These are phyloP conservation scores for Colistium nudipinnis DNA, from an alignment of 2,113 vertebrate genomes.

Conservation along the genomic window DNA sequence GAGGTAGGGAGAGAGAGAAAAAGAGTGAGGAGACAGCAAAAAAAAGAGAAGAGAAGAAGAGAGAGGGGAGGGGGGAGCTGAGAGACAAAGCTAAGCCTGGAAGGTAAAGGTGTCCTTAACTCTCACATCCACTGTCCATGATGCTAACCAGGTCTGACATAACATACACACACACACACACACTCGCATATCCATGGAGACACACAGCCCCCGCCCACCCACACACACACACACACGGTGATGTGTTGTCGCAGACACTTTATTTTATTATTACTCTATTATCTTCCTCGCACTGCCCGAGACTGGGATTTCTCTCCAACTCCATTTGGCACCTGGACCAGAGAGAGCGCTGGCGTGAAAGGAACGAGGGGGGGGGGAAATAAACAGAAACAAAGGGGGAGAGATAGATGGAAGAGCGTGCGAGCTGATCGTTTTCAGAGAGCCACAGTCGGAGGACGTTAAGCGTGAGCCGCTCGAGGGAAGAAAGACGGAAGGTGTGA, in stretches of 20 bases:
- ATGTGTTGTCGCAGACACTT: constrained; percentile 53
- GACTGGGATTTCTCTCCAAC: constrained; percentile 35
- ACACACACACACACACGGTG: constrained; percentile 30
- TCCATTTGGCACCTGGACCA: constrained; percentile 45
- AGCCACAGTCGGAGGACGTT: neutral
- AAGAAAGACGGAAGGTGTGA: no score
- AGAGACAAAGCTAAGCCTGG: constrained; percentile 70
- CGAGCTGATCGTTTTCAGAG: no score
- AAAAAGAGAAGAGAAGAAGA: constrained; percentile 10
- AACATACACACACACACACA: constrained; percentile 49
- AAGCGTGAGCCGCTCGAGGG: neutral
- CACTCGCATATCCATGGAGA: constrained; percentile 15
- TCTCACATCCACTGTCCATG: constrained; percentile 58
- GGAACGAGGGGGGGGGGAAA: no score
- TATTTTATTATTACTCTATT: no score
- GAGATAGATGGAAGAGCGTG: neutral
- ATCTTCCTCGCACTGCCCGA: constrained; percentile 28
- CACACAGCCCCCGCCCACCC: no score
- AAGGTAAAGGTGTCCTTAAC: constrained; percentile 80
- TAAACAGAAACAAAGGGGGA: neutral
- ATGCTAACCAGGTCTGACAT: constrained; percentile 69
- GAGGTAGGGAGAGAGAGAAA: constrained; percentile 1
- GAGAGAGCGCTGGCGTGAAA: constrained; percentile 31
- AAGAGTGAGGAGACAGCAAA: neutral
- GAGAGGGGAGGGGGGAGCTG: constrained; percentile 39